Evolutionary conservation across 2,888 invertebrate genomes (phyloP), one percentile per base, ranked within the genome.

Genomic region (Yponomeuta plumbellus): DNA sequence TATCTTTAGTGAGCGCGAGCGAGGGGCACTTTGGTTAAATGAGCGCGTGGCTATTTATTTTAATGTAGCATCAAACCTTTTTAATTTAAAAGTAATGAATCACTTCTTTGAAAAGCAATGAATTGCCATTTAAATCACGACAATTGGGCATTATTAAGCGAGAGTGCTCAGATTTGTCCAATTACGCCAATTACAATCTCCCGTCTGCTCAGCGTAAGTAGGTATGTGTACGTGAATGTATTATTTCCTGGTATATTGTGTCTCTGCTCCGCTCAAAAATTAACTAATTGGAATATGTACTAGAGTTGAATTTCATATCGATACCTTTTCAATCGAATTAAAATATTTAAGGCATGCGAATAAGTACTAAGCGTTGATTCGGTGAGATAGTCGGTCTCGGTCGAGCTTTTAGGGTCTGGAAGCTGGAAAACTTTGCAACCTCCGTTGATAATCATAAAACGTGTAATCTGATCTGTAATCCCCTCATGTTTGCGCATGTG

Each of bases 171-270:
- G 90, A 89, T 91, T 91, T 86, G 84, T 81, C 81, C 89, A 91
- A 90, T 91, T 91, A 91, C 85, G 83, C 85, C 89, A 90, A 91
- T 90, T 91, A 90, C 87, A 86, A 84, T 86, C 84, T 84, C 85
- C 86, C 83, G 84, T 85, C 78, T 79, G 63, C 34, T 23, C 26
- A n/a, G 78, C 44, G 17, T 80, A 78, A 80, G 80, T 80, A 80
- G 74, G 76, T 79, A 78, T 75, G 17, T 52, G 17, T 52, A 52
- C 17, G 44, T 52, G 76, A 78, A 79, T 84, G 77, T 84, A 86
- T 88, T 88, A 88, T 88, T 86, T 90, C 88, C 88, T 88, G 84
- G 80, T 84, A 84, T 86, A 89, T 88, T 90, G 88, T 89, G 84
- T 77, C 80, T 88, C 83, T 86, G 88, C 84, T 88, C 83, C 86